A percentile compares a stretch with the other conserved stretches of the same genome.
These are phyloP conservation scores for Kryptolebias marmoratus DNA, from an alignment of 2,113 vertebrate genomes.

Conservation along the genomic window DNA sequence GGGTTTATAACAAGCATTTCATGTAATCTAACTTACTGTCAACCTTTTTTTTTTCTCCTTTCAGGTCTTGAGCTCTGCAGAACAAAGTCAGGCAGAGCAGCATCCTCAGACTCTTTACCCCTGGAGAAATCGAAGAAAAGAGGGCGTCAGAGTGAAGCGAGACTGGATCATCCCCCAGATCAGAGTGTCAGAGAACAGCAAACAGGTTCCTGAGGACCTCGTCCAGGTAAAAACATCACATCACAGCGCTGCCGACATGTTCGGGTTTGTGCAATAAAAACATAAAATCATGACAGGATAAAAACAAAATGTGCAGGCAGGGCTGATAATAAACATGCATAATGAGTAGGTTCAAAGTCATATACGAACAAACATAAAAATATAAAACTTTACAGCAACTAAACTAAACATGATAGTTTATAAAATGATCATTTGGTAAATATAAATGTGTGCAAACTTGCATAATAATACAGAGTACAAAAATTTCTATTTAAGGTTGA, in stretches of 20 bases:
- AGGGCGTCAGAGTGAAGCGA: constrained; percentile 82
- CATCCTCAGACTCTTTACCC: constrained; percentile 61
- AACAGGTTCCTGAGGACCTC: constrained; percentile 88
- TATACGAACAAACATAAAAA: too few species aligned
- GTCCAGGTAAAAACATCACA: constrained; percentile 86
- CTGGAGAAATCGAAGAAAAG: constrained; percentile 73
- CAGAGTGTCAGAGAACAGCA: constrained; percentile 92
- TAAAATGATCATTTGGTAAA: neutral
- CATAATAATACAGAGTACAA: too few species aligned
- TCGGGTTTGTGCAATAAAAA: too few species aligned
- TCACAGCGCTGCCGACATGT: too few species aligned
- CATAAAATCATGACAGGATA: too few species aligned
- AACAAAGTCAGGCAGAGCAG: constrained; percentile 15
- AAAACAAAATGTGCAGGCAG: too few species aligned
- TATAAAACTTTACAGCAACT: too few species aligned
- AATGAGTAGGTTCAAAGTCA: too few species aligned
- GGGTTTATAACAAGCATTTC: constrained; percentile 6
- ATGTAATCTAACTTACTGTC: constrained; percentile 20
- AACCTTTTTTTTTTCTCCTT: constrained; percentile 13
- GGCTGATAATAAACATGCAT: too few species aligned
- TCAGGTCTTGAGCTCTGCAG: constrained; percentile 65
- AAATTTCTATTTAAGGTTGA: too few species aligned
- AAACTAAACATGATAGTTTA: too few species aligned
- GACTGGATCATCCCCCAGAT: constrained; percentile 98
- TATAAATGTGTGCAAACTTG: too few species aligned